Conservation (phyloP, 2,888 invertebrate genomes). For the Homarus gammarus region DNA sequence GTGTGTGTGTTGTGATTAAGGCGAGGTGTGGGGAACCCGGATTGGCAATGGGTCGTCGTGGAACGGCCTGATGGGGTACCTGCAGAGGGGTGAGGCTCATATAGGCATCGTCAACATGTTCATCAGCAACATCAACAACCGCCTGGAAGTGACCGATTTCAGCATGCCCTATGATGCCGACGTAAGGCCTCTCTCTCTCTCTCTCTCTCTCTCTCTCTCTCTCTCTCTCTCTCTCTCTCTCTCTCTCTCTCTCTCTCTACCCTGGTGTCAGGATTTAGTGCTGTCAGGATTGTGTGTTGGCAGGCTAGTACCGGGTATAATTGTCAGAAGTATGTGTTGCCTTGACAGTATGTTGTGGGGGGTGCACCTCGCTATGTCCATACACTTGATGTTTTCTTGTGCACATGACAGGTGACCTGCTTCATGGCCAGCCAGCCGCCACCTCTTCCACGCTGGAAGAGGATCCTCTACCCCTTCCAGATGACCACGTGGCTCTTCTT, state of each 20-base stretch:
- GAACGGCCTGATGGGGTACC: slow-evolving; percentile 32
- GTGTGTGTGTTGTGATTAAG: background rate
- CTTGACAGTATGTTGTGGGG: no score
- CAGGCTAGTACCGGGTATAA: background rate
- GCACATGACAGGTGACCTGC: slow-evolving; percentile 46
- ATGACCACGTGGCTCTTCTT: slow-evolving; percentile 39
- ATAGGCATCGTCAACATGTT: slow-evolving; percentile 16
- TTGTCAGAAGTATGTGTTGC: background rate
- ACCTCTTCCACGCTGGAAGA: slow-evolving; percentile 58
- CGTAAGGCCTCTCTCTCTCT: no score
- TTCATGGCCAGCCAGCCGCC: slow-evolving; percentile 45
- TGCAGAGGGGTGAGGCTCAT: slow-evolving; percentile 35
- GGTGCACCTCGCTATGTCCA: no score
- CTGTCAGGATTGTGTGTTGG: background rate
- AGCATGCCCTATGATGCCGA: slow-evolving; percentile 22
- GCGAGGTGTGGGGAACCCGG: slow-evolving; percentile 5
- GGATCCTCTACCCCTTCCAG: slow-evolving; percentile 61
- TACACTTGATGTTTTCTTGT: background rate
- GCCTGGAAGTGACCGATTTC: slow-evolving; percentile 18
- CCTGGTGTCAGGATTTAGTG: no score
- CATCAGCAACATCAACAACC: slow-evolving; percentile 20
- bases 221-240: no score
- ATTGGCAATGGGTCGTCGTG: slow-evolving; percentile 13
- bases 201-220: no score
- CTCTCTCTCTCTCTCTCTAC: no score